phyloP scores from a whole-genome alignment of 1,140 invertebrate species.

The Cydia pomonella region DNA sequence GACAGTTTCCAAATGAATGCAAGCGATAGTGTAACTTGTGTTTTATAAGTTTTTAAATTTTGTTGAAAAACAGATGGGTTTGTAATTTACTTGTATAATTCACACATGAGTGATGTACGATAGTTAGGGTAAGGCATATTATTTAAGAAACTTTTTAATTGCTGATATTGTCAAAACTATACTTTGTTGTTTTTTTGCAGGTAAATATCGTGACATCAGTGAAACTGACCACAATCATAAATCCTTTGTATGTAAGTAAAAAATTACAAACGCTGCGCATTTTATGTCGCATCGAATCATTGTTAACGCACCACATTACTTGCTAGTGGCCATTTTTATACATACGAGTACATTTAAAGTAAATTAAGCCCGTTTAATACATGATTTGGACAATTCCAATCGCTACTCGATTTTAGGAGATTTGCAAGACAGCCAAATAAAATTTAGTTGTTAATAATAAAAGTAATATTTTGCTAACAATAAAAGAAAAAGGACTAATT shows the following conservation, averaged over 20 bases:
- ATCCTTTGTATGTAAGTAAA: background rate
- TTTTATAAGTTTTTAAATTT: slow-evolving; percentile 19
- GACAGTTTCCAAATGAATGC: slow-evolving; percentile 19
- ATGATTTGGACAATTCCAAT: background rate
- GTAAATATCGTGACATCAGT: background rate
- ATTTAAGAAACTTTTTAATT: background rate
- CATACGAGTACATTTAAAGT: background rate
- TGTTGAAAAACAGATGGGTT: background rate
- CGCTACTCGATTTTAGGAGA: background rate
- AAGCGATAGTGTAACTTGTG: background rate
- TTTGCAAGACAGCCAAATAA: background rate
- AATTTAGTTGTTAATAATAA: too few relatives aligned
- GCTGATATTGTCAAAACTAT: background rate
- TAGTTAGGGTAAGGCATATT: background rate
- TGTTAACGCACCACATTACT: background rate
- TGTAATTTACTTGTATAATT: background rate
- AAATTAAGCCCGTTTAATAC: background rate
- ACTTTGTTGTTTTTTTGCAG: background rate
- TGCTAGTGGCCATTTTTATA: background rate
- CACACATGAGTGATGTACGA: background rate
- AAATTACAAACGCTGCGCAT: background rate
- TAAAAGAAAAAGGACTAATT: too few relatives aligned
- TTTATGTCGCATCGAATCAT: background rate
- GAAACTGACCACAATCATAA: background rate
- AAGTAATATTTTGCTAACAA: too few relatives aligned